These are phyloP conservation scores for Noctua janthe DNA, from an alignment of 2,888 invertebrate genomes.

Conservation along the genomic window DNA sequence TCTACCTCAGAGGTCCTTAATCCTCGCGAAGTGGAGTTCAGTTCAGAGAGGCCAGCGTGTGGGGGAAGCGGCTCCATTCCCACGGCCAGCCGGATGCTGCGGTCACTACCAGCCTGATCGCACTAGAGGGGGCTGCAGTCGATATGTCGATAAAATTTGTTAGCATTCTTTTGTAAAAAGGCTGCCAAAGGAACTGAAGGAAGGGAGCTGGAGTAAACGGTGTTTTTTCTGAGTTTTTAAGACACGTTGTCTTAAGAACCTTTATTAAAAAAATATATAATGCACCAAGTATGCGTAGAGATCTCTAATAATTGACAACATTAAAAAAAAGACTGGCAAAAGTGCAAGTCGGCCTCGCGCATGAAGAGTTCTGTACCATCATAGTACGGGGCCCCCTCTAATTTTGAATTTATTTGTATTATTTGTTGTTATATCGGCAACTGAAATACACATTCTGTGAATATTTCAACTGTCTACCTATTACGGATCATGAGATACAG, in stretches of 20 bases:
- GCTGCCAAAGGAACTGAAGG: background rate
- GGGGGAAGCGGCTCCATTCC: slow-evolving; percentile 80
- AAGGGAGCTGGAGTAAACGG: background rate
- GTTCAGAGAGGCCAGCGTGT: slow-evolving; percentile 60
- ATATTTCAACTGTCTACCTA: too few species aligned
- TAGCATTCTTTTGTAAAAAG: background rate
- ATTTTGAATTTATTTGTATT: too few species aligned
- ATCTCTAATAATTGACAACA: too few species aligned
- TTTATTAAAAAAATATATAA: background rate
- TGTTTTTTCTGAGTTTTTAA: background rate
- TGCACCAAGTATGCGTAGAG: background rate
- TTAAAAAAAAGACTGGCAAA: too few species aligned
- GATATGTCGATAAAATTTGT: slow-evolving; percentile 49
- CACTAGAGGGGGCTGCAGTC: slow-evolving; percentile 48
- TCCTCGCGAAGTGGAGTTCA: slow-evolving; percentile 60
- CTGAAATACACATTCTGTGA: too few species aligned
- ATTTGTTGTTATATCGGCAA: too few species aligned
- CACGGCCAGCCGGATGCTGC: slow-evolving; percentile 84
- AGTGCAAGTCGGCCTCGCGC: too few species aligned
- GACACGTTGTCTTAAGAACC: background rate
- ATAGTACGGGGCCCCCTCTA: too few species aligned
- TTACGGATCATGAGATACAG: too few species aligned
- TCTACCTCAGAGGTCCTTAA: slow-evolving; percentile 49
- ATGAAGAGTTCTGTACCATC: too few species aligned
- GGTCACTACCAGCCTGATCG: slow-evolving; percentile 79